These are phyloP conservation scores for Pogonomyrmex barbatus DNA, from an alignment of 1,140 invertebrate genomes.

Conservation along the genomic window DNA sequence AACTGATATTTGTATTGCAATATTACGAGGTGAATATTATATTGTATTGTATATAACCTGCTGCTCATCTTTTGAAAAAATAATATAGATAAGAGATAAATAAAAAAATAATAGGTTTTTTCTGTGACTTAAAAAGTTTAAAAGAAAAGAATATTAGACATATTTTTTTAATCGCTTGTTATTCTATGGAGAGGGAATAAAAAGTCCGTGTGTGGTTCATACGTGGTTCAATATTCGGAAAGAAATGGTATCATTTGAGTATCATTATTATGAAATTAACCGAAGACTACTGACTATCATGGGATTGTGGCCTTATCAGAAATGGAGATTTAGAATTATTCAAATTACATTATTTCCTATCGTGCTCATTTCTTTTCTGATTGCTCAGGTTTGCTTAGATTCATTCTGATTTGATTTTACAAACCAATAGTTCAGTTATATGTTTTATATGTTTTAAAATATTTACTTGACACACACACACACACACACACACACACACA, in stretches of 20 bases:
- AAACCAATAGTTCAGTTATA: not conserved
- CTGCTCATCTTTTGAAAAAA: not conserved
- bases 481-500: not conserved
- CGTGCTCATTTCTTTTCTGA: conserved; percentile 1
- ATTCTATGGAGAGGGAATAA: not conserved
- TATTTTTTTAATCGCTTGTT: not conserved
- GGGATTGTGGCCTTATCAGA: conserved; percentile 27
- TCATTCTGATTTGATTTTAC: not conserved
- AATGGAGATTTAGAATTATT: not conserved
- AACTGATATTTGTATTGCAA: not conserved
- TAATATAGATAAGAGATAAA: not conserved
- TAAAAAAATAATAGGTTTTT: not conserved
- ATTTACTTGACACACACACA: not conserved
- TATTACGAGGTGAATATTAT: not conserved
- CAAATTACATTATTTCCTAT: not conserved
- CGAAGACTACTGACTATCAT: not conserved
- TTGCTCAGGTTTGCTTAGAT: conserved; percentile 7
- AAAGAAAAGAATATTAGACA: not conserved
- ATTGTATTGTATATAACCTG: not conserved
- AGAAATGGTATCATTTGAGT: conserved; percentile 19
- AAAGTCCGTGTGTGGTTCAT: not conserved
- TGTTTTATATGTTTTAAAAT: conserved; percentile 1
- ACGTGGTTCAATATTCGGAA: conserved; percentile 3
- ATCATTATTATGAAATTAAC: conserved; percentile 25
- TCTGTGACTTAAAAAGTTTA: not conserved